Percentiles rank a stretch among this genome's conserved stretches.
Conservation (phyloP, 2,888 invertebrate genomes). For the Clitarchus hookeri region DNA sequence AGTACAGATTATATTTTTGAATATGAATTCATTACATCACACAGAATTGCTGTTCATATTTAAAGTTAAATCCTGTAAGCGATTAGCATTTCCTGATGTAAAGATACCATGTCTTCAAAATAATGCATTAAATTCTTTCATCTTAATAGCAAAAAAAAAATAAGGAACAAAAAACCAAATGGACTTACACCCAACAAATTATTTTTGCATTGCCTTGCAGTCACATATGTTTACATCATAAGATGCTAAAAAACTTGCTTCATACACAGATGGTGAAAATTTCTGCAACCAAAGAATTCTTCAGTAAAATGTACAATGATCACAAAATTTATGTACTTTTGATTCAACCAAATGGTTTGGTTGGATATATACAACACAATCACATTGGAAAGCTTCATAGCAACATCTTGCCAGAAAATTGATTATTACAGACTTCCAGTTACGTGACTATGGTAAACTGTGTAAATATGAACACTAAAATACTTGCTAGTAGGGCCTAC, state of each 20-base stretch:
- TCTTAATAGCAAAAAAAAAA: too few relatives aligned
- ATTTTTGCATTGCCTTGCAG: background rate
- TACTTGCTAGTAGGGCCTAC: background rate
- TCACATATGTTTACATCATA: background rate
- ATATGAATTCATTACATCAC: background rate
- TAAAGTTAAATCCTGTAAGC: background rate
- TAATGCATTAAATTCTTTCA: background rate
- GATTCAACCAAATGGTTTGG: conserved; percentile 10
- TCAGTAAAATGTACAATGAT: background rate
- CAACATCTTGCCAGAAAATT: background rate
- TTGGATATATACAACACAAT: background rate
- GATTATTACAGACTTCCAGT: background rate
- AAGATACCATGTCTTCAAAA: background rate
- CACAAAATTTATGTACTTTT: background rate
- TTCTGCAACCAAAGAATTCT: background rate
- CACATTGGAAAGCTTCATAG: background rate
- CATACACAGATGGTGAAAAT: background rate
- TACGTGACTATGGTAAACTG: background rate
- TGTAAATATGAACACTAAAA: background rate
- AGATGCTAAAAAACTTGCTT: background rate
- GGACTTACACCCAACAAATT: background rate
- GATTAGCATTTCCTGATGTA: background rate
- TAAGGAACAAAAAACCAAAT: too few relatives aligned
- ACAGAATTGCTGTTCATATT: background rate
- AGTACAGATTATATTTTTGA: background rate